phyloP scores from a whole-genome alignment of 1,140 invertebrate genomes.

The Dryas iulia region DNA sequence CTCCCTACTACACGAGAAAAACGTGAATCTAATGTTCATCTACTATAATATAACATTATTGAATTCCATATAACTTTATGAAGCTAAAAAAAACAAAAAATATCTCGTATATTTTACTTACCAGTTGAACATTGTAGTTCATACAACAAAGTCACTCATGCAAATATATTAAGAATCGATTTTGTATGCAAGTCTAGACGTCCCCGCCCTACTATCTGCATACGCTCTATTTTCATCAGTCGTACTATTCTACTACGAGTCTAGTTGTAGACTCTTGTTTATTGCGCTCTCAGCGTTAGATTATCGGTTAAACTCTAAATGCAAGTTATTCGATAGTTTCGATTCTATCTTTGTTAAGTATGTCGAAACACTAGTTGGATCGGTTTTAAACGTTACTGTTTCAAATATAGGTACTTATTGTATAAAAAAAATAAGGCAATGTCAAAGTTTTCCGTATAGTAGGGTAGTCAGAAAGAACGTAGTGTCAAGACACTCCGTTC shows the following conservation, averaged over 20 bases:
- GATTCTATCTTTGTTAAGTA: not conserved
- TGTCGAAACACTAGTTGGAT: not conserved
- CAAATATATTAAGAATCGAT: not conserved
- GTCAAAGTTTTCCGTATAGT: no score
- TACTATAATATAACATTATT: no score
- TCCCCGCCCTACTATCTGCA: conserved; percentile 4
- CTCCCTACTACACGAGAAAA: no score
- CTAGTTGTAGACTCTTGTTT: not conserved
- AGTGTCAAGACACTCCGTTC: no score
- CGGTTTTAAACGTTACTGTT: not conserved
- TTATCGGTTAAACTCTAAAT: not conserved
- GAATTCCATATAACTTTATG: no score
- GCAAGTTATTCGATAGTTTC: not conserved
- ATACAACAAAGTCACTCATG: not conserved
- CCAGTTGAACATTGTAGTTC: not conserved
- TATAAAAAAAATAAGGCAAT: no score
- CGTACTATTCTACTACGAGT: conserved; percentile 2
- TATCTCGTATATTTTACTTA: not conserved
- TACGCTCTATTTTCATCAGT: conserved; percentile 5
- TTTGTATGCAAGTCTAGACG: conserved; percentile 1
- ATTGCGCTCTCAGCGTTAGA: conserved; percentile 3
- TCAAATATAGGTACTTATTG: no score
- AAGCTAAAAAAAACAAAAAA: no score
- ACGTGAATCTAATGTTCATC: no score
- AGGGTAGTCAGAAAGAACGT: no score